Evolutionary conservation across 1,140 invertebrate species (phyloP), one percentile per base, ranked within the genome.

Genomic region (Drosophila ironensis): DNA sequence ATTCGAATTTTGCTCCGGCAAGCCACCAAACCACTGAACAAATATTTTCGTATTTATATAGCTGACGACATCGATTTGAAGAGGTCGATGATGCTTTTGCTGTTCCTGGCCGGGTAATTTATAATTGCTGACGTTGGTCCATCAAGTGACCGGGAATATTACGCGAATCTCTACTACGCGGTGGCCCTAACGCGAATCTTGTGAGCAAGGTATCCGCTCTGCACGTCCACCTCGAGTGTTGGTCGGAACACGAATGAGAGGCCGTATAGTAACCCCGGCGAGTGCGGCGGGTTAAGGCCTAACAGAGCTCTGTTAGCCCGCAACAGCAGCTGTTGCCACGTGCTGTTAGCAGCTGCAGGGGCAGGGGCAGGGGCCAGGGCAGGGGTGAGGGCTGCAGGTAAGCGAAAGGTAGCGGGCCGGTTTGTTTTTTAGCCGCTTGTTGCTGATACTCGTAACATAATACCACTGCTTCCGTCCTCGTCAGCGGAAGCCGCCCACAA

Each of bases 281-380:
- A 16, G 12, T 20, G 4, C 11, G 14, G 33, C 12, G 33, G 40
- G 20, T 52, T 12, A 37, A 16, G 24, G 25, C n/a, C n/a, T 50
- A 64, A 33, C 35, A 56, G 16, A 5, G 51, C 16, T 2, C 44
- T 52, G 47, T 72, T 60, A 41, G 28, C 5, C n/a, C n/a, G 9
- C 27, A 33, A 33, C 45, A 64, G 33, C 33, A 25, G 33, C 45
- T 71, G 52, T 40, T 44, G 56, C 40, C 72, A 67, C 73, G 73
- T 77, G 70, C 70, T 70, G 56, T 70, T 70, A 60, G 60, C 75
- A 78, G 70, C 75, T 78, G 76, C n/a, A n/a, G n/a, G n/a, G n/a
- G n/a, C n/a, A n/a, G n/a, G n/a, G n/a, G n/a, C n/a, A n/a, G n/a
- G n/a, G n/a, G n/a, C n/a, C n/a, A n/a, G n/a, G n/a, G 30, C 54